Evolutionary conservation across 2,888 invertebrate species (phyloP).

Genomic region (Drosophila pegasa): DNA sequence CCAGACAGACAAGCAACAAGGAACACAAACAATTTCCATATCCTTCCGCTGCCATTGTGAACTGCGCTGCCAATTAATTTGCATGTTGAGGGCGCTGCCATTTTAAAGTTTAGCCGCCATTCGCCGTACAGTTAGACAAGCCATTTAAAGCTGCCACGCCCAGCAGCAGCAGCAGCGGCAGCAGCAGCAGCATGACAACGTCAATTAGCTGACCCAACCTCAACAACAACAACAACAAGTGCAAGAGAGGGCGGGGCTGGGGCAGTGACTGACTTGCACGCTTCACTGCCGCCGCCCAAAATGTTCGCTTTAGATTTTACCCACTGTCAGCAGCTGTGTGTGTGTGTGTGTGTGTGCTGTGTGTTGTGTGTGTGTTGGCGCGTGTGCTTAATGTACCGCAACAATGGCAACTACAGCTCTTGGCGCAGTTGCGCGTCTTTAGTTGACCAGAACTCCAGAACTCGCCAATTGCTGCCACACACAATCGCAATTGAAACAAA

Average conservation of each 20-base stretch:
- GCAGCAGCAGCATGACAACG: conserved; percentile 26
- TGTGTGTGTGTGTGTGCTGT: conserved; percentile 13
- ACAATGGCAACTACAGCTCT: conserved; percentile 39
- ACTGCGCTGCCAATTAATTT: conserved; percentile 64
- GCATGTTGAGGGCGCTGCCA: conserved; percentile 51
- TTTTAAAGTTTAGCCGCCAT: conserved; percentile 46
- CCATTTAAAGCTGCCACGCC: conserved; percentile 21
- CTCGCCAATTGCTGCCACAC: neutral
- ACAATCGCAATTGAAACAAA: conserved; percentile 17
- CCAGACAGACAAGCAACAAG: conserved; percentile 22
- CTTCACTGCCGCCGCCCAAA: conserved; percentile 23
- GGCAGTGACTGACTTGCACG: conserved; percentile 11
- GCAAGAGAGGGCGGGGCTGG: conserved; percentile 6
- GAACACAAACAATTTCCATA: conserved; percentile 48
- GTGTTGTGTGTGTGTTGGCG: conserved; percentile 18
- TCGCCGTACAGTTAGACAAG: conserved; percentile 18
- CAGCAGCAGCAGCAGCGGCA: too few species aligned
- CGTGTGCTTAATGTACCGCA: conserved; percentile 49
- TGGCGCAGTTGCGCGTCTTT: conserved; percentile 14
- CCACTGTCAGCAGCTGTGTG: conserved; percentile 16
- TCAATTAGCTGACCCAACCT: conserved; percentile 41
- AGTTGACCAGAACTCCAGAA: conserved; percentile 19
- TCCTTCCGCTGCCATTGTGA: conserved; percentile 24
- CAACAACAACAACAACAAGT: conserved; percentile 12
- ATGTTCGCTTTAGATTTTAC: conserved; percentile 19